These are phyloP conservation scores for Cecropterus lyciades DNA, from an alignment of 1,140 invertebrate genomes.

Conservation along the genomic window DNA sequence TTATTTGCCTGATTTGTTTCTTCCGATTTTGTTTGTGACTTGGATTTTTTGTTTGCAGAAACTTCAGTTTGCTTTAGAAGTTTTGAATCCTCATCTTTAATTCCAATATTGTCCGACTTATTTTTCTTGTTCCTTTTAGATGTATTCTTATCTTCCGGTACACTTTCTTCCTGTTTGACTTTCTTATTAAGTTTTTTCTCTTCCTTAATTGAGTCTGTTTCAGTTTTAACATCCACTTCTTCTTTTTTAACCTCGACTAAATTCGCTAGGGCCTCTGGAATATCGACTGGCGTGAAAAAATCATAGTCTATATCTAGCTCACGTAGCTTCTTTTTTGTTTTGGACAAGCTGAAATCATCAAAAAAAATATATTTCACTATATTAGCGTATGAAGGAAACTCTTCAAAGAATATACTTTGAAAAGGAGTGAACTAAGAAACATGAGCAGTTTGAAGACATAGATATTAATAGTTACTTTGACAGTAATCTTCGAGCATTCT, in stretches of 20 bases:
- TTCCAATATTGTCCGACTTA: constrained; percentile 29
- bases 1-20: constrained; percentile 3
- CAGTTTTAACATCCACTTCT: constrained; percentile 9
- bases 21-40: not conserved
- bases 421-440: too few species aligned
- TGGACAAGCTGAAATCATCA: constrained; percentile 52
- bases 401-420: too few species aligned
- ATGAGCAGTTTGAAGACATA: too few species aligned
- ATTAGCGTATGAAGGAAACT: too few species aligned
- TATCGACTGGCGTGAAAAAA: constrained; percentile 77
- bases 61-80: not conserved
- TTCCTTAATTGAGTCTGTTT: constrained; percentile 1
- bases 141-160: not conserved
- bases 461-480: constrained; percentile 53
- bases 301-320: constrained; percentile 76
- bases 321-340: constrained; percentile 68
- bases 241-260: constrained; percentile 36
- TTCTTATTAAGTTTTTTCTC: constrained; percentile 12
- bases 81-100: constrained; percentile 21
- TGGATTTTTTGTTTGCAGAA: constrained; percentile 16
- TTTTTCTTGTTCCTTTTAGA: constrained; percentile 40
- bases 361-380: not conserved
- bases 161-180: constrained; percentile 12
- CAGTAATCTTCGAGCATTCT: constrained; percentile 62
- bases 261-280: constrained; percentile 61